phyloP scores from a whole-genome alignment of 2,797 vertebrate genomes.

The Tiaroga cobitis region DNA sequence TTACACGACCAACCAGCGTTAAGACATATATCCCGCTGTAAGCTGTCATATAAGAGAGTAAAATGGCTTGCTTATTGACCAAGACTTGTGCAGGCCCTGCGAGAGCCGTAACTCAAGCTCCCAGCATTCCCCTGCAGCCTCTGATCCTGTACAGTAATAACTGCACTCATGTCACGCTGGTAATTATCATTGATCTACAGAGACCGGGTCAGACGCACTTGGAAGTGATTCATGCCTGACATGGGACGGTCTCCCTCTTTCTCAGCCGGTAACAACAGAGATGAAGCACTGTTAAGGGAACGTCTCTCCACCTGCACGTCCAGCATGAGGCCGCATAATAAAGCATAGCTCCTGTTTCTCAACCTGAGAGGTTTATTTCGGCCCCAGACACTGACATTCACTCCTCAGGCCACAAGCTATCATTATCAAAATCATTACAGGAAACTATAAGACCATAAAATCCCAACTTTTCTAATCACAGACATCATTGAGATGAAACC shows the following conservation, averaged over 20 bases:
- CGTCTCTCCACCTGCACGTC: conserved; percentile 14
- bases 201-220: conserved; percentile 83
- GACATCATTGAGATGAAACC: background rate
- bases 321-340: conserved; percentile 23
- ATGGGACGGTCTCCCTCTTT: conserved; percentile 67
- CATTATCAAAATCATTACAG: conserved; percentile 32
- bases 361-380: conserved; percentile 28
- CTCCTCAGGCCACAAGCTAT: conserved; percentile 20
- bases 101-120: conserved; percentile 67
- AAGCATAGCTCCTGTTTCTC: conserved; percentile 31
- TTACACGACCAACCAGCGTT: conserved; percentile 72
- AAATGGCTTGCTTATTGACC: conserved; percentile 90
- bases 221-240: conserved; percentile 87
- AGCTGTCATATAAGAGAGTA: conserved; percentile 78
- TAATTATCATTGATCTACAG: conserved; percentile 97
- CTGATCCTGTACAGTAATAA: conserved; percentile 97
- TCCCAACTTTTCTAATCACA: conserved; percentile 46
- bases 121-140: conserved; percentile 78
- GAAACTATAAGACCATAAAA: conserved; percentile 49
- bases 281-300: conserved; percentile 42
- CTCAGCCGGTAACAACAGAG: conserved; percentile 7
- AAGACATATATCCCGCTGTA: conserved; percentile 81
- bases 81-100: conserved; percentile 82
- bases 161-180: conserved; percentile 93
- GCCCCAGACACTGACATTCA: conserved; percentile 2